These are phyloP conservation scores for Xestia rhomboidea DNA, from an alignment of 2,888 invertebrate genomes.

Conservation along the genomic window DNA sequence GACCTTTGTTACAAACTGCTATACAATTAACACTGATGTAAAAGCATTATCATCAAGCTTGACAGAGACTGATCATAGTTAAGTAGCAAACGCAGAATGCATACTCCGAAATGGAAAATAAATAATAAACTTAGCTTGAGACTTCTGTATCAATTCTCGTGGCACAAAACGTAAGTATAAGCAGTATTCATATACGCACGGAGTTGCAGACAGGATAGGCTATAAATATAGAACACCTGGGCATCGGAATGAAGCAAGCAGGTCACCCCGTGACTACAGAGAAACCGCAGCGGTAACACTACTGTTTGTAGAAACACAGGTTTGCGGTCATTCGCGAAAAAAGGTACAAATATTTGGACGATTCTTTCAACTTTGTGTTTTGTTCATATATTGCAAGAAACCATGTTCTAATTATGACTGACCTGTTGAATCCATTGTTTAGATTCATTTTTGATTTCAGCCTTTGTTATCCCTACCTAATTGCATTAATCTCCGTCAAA, in stretches of 20 bases:
- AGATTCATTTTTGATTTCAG: background rate
- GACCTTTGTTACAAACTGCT: background rate
- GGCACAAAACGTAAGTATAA: constrained; percentile 32
- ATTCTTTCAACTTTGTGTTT: background rate
- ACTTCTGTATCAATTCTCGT: constrained; percentile 31
- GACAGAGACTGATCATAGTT: background rate
- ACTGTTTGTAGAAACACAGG: constrained; percentile 19
- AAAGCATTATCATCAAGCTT: background rate
- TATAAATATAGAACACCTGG: constrained; percentile 66
- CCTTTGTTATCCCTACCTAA: constrained; percentile 4
- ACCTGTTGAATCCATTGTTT: background rate
- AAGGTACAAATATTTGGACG: background rate
- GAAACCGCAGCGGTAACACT: constrained; percentile 26
- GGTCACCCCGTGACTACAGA: constrained; percentile 59
- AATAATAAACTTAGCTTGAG: constrained; percentile 9
- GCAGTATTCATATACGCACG: constrained; percentile 24
- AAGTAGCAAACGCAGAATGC: background rate
- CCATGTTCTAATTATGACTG: background rate
- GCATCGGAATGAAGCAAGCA: constrained; percentile 55
- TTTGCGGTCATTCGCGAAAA: constrained; percentile 10
- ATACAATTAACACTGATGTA: background rate
- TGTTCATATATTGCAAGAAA: background rate
- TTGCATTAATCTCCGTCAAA: background rate
- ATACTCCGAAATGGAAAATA: background rate
- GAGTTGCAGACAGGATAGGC: constrained; percentile 51